Evolutionary conservation across 2,888 invertebrate species (phyloP).

Genomic region (Rotaria macrura): DNA sequence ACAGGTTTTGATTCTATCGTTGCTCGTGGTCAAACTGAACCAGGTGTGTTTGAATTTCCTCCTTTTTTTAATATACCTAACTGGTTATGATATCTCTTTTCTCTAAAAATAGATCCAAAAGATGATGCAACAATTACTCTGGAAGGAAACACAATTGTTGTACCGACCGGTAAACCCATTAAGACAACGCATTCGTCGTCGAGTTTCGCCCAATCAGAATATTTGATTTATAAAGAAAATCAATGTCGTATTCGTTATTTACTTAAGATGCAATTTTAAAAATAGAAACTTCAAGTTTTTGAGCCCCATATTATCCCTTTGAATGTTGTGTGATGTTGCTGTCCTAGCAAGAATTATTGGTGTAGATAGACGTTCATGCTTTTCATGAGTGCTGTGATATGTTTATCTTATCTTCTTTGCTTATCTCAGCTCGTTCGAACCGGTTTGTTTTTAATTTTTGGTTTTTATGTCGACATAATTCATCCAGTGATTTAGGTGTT

Average conservation of each 20-base stretch:
- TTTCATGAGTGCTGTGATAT: background rate
- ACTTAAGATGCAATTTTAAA: slow-evolving; percentile 37
- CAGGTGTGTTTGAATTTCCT: slow-evolving; percentile 40
- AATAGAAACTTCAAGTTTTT: background rate
- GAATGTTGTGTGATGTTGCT: background rate
- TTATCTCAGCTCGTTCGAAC: background rate
- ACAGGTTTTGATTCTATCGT: slow-evolving; percentile 45
- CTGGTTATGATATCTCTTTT: background rate
- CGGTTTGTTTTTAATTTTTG: background rate
- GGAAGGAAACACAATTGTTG: slow-evolving; percentile 43
- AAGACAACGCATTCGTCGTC: slow-evolving; percentile 37
- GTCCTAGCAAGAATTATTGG: background rate
- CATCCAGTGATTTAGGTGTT: background rate
- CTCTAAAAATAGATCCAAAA: slow-evolving; percentile 41
- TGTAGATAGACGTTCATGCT: background rate
- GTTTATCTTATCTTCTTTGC: too few species aligned
- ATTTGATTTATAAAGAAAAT: slow-evolving; percentile 48
- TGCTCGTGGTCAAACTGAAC: slow-evolving; percentile 46
- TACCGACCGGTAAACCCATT: slow-evolving; percentile 47
- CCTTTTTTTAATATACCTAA: background rate
- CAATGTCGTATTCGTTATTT: slow-evolving; percentile 48
- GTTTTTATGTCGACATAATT: background rate
- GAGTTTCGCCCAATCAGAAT: slow-evolving; percentile 47
- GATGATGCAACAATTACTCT: slow-evolving; percentile 40
- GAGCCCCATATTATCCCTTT: background rate